phyloP scores from a whole-genome alignment of 1,140 invertebrate species.

The Drosophila nikananu region DNA sequence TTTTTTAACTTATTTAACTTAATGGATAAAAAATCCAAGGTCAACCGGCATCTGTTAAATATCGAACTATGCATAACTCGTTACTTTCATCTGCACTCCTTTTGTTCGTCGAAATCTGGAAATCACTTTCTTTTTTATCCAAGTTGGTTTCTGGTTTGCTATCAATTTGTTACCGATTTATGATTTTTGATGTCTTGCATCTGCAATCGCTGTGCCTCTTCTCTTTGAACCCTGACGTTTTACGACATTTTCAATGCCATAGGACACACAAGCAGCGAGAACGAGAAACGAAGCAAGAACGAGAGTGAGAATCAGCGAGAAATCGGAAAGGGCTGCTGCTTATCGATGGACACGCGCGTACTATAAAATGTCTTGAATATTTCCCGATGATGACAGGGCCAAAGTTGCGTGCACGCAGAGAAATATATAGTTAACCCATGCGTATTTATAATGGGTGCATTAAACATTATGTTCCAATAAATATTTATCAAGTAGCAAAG shows the following conservation, averaged over 20 bases:
- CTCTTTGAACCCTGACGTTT: conserved; percentile 33
- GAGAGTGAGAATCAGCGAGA: background rate
- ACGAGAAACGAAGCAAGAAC: conserved; percentile 1
- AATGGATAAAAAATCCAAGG: background rate
- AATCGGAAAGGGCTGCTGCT: conserved; percentile 40
- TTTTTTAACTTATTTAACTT: background rate
- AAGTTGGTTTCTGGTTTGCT: conserved; percentile 41
- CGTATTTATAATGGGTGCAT: background rate
- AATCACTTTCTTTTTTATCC: background rate
- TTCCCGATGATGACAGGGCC: conserved; percentile 38
- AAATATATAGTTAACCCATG: background rate
- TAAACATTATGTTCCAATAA: background rate
- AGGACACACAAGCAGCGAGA: background rate
- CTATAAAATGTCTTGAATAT: conserved; percentile 65
- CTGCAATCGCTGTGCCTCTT: conserved; percentile 7
- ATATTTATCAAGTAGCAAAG: background rate
- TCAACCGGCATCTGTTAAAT: background rate
- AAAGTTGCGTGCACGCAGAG: conserved; percentile 11
- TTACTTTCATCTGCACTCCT: background rate
- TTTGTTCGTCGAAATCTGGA: background rate
- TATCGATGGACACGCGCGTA: conserved; percentile 75
- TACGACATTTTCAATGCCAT: conserved; percentile 53
- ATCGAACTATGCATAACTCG: background rate
- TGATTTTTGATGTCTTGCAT: conserved; percentile 24
- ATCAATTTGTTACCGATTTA: conserved; percentile 68